Conservation (phyloP, 2,888 invertebrate species). For the Heliothis peltigera region DNA sequence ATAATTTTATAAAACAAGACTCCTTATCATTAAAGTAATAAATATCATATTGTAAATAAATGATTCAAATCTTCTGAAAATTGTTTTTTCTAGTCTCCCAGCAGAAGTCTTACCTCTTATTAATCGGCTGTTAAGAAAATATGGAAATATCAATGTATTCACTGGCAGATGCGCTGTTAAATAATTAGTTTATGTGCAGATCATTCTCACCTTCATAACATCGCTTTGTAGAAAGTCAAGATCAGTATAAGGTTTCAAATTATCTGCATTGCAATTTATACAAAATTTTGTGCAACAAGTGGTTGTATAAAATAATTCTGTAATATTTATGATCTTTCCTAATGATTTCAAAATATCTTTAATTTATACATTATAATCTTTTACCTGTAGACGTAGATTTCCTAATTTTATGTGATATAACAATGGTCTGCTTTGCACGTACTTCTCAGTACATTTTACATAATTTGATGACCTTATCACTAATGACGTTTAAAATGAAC, state of each 20-base stretch:
- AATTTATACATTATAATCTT: constrained; percentile 47
- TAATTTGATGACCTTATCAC: constrained; percentile 82
- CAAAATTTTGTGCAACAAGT: constrained; percentile 32
- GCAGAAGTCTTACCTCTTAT: no score
- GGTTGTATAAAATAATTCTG: constrained; percentile 29
- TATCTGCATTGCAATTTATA: constrained; percentile 24
- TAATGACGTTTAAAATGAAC: constrained; percentile 68
- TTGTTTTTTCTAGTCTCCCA: no score
- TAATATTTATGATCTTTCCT: constrained; percentile 28
- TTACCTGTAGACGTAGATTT: constrained; percentile 66
- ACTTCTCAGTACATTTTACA: constrained; percentile 78
- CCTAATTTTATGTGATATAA: constrained; percentile 76
- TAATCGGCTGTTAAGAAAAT: no score
- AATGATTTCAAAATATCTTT: constrained; percentile 39
- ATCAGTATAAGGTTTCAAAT: constrained; percentile 40
- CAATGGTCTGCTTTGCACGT: constrained; percentile 76
- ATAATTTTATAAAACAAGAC: no score
- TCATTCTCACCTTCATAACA: constrained; percentile 17
- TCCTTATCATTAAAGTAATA: no score
- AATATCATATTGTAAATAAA: no score
- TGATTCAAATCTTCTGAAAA: no score
- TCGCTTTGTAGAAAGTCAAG: constrained; percentile 38
- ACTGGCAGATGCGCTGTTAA: constrained; percentile 9
- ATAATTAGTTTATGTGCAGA: constrained; percentile 23
- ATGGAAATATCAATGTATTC: background rate